Evolutionary conservation across 2,797 vertebrate species (phyloP), one percentile per base, ranked within the genome.

Genomic region (Oceanodroma leucorhoa): DNA sequence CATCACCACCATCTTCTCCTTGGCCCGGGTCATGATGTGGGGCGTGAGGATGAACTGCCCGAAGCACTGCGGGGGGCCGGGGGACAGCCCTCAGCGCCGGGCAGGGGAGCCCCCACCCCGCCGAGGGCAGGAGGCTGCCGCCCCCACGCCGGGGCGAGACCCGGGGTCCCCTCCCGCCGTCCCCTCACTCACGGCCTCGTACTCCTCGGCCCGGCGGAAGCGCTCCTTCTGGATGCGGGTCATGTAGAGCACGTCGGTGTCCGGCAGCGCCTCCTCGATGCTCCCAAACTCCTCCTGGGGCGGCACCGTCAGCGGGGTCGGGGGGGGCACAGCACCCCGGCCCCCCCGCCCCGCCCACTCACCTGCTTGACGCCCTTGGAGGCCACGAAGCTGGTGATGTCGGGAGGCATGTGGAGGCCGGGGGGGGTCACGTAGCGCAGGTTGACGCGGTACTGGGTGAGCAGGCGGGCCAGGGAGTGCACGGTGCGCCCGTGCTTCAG

Each of bases 1-100:
- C 99, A 99, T 99, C 93, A 99, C 99, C 26, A 99, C 99, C 99
- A 99, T 99, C 98, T 98, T 99, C 96, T 98, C 99, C 96, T 99
- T 99, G 93, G 99, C 99, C 21, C 98, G 98, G 2, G 99, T 99
- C 99, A 99, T 99, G 97, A 99, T 99, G 98, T 99, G 99, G 30
- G 99, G 99, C 0, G 99, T 99, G 95, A 99, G 98, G 94, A 99
- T 98, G 94, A 99, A 99, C 98, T 99, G 99, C 26, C 99, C 99
- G 1, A 99, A 99, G 96, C 99, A 99, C 99, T 99, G 96, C 3
- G 48, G 82, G 26, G 75, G 9, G 5, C 9, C 9, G 11, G 30
- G 18, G 9, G 4, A 14, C 7, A 19, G 43, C 43, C 14, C 40
- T 82, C 24, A 75, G 67, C 58, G 7, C 11, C 1, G 10, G 10